Percentiles rank a stretch among this genome's conserved stretches.
Conservation (phyloP, 1,140 invertebrate species). For the Lordiphosa stackelbergi region DNA sequence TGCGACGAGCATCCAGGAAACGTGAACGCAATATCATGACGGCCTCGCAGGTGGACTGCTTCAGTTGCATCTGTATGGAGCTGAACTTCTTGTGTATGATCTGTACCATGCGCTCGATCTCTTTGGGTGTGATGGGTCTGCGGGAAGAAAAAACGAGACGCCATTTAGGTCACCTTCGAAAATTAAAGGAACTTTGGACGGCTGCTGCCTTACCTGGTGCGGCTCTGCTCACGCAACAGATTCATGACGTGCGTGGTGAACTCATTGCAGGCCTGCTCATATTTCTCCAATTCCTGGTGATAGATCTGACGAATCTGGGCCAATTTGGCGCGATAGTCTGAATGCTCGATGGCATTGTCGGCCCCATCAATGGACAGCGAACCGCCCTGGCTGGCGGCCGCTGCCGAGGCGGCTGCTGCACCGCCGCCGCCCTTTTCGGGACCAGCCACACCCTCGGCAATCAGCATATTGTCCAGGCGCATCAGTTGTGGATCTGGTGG, state of each 20-base stretch:
- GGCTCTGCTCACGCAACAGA: conserved; percentile 96
- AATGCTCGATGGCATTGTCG: conserved; percentile 98
- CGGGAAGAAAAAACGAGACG: too few species aligned
- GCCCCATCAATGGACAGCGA: conserved; percentile 78
- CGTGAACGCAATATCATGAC: conserved; percentile 97
- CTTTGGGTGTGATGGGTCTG: conserved; percentile 92
- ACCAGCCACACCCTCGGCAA: conserved; percentile 98
- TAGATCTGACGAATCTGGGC: conserved; percentile 99
- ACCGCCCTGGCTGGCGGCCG: conserved; percentile 89
- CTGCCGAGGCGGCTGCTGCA: conserved; percentile 92
- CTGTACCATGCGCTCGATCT: conserved; percentile 99
- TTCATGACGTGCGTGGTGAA: conserved; percentile 99
- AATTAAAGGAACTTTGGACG: not conserved
- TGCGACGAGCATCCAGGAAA: conserved; percentile 98
- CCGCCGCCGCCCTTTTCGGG: conserved; percentile 97
- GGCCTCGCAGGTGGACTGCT: conserved; percentile 99
- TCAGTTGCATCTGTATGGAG: conserved; percentile 99
- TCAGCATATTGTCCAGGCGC: conserved; percentile 99
- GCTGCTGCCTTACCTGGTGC: conserved; percentile 84
- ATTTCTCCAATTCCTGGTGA: conserved; percentile 99
- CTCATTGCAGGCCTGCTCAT: conserved; percentile 99
- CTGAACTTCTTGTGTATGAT: conserved; percentile 99
- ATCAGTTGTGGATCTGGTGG: conserved; percentile 99
- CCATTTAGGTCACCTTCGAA: too few species aligned
- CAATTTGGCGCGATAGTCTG: conserved; percentile 98